Evolutionary conservation across 2,888 invertebrate species (phyloP).

Genomic region (Strigamia crassipes): DNA sequence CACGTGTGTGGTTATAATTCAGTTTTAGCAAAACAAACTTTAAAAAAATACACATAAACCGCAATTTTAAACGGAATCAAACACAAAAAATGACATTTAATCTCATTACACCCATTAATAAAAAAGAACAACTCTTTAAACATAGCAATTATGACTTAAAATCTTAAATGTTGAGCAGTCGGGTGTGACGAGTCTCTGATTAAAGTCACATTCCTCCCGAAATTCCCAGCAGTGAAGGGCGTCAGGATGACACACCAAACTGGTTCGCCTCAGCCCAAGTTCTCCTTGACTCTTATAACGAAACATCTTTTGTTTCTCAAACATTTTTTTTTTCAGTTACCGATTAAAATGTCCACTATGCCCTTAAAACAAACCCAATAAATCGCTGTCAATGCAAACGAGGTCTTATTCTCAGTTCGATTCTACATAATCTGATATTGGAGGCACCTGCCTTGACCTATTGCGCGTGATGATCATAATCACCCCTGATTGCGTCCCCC

Average conservation of each 20-base stretch:
- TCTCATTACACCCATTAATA: too few species aligned
- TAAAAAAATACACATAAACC: too few species aligned
- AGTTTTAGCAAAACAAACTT: too few species aligned
- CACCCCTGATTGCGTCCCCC: neutral
- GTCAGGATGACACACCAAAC: slow-evolving; percentile 1
- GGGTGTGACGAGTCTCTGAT: neutral
- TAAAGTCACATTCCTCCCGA: neutral
- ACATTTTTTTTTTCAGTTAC: neutral
- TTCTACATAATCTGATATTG: slow-evolving; percentile 7
- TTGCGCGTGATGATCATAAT: neutral
- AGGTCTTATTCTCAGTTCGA: neutral
- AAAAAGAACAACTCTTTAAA: too few species aligned
- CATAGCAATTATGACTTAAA: too few species aligned
- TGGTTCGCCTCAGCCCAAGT: slow-evolving; percentile 13
- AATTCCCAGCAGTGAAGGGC: neutral
- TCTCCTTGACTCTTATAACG: neutral
- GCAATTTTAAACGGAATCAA: too few species aligned
- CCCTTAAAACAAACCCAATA: neutral
- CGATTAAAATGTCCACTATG: neutral
- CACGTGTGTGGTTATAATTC: too few species aligned
- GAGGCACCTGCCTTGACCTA: slow-evolving; percentile 24
- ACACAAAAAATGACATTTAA: too few species aligned
- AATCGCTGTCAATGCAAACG: neutral
- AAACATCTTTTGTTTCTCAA: neutral
- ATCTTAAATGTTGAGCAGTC: neutral